These are phyloP conservation scores for Portevinia maculata DNA, from an alignment of 2,888 invertebrate species.

Conservation along the genomic window DNA sequence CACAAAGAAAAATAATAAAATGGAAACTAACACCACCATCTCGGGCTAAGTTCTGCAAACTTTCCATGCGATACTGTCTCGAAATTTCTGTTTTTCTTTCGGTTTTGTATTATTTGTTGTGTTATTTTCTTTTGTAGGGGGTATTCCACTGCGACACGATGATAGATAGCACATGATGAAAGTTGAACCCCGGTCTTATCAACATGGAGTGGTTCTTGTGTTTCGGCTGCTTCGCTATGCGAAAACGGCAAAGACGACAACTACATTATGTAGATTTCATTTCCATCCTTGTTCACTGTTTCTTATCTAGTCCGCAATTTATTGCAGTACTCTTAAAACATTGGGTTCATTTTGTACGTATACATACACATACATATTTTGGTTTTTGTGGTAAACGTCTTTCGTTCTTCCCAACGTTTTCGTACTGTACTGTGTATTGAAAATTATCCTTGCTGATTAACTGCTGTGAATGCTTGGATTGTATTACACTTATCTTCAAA, in stretches of 20 bases:
- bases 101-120: conserved; percentile 12
- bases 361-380: background rate
- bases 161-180: conserved; percentile 68
- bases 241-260: conserved; percentile 47
- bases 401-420: conserved; percentile 13
- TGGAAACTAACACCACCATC: conserved; percentile 26
- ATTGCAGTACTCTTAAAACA: conserved; percentile 60
- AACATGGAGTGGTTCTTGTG: conserved; percentile 31
- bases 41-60: conserved; percentile 56
- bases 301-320: conserved; percentile 69
- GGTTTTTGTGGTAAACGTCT: conserved; percentile 29
- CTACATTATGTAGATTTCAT: conserved; percentile 66
- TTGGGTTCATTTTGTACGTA: conserved; percentile 40
- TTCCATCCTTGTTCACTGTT: conserved; percentile 52
- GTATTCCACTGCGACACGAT: conserved; percentile 57
- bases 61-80: conserved; percentile 68
- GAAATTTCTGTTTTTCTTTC: conserved; percentile 45
- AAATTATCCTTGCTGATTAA: conserved; percentile 66
- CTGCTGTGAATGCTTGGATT: conserved; percentile 71
- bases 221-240: conserved; percentile 36
- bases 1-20: conserved; percentile 32
- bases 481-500: conserved; percentile 70
- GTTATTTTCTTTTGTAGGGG: conserved; percentile 12
- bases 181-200: conserved; percentile 70
- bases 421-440: conserved; percentile 27